These are phyloP conservation scores for Laspeyria flexula DNA, from an alignment of 2,888 invertebrate genomes.

Conservation along the genomic window DNA sequence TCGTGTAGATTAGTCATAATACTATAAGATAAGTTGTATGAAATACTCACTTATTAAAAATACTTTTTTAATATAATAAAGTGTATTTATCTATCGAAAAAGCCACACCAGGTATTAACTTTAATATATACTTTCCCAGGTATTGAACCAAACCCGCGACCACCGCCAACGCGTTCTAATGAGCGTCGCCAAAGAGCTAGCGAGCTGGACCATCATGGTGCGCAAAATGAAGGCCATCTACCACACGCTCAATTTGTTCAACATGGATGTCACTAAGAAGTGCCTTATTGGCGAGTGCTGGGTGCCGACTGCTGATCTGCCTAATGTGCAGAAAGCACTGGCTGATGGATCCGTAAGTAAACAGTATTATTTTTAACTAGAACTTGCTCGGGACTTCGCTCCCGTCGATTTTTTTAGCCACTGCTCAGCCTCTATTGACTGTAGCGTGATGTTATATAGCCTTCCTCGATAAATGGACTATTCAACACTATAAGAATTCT, in stretches of 20 bases:
- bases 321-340: slow-evolving; percentile 91
- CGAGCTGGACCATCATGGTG: slow-evolving; percentile 96
- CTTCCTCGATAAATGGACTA: no score
- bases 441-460: no score
- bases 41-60: no score
- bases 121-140: slow-evolving; percentile 75
- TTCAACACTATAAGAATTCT: no score
- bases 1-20: no score
- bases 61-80: no score
- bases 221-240: slow-evolving; percentile 97
- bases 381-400: no score
- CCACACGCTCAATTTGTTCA: slow-evolving; percentile 95
- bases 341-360: slow-evolving; percentile 91
- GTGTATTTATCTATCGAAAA: no score
- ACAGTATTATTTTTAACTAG: background rate
- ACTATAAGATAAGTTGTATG: no score
- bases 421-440: no score
- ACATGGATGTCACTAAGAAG: slow-evolving; percentile 94
- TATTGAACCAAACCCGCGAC: slow-evolving; percentile 96
- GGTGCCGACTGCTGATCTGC: slow-evolving; percentile 91
- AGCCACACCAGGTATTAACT: no score
- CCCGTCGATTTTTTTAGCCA: no score
- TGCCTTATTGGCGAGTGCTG: slow-evolving; percentile 95
- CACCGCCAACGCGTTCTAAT: slow-evolving; percentile 95
- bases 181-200: slow-evolving; percentile 95